Conservation (phyloP, 1,140 invertebrate species). For the Caenorhabditis brenneri region DNA sequence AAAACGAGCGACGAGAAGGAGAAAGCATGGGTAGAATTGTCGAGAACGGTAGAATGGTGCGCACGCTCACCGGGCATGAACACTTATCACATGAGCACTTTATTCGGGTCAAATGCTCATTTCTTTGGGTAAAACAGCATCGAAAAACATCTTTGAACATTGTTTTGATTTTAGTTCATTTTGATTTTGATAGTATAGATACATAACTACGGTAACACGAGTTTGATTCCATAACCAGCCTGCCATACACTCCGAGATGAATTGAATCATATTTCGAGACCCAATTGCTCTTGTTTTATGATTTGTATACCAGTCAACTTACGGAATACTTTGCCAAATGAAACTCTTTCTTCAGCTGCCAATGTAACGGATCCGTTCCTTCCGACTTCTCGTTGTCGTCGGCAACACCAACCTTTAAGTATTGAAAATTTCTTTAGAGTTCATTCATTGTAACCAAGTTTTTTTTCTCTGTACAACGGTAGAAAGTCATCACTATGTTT, state of each 20-base stretch:
- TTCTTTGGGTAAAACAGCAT: neutral
- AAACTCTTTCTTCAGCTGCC: conserved; percentile 54
- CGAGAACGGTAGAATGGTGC: neutral
- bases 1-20: conserved; percentile 3
- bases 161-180: no score
- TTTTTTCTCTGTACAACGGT: neutral
- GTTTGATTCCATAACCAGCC: no score
- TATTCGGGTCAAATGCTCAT: conserved; percentile 32
- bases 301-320: no score
- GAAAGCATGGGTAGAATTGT: neutral
- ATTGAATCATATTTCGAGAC: no score
- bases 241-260: no score
- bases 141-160: no score
- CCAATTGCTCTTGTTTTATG: no score
- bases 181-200: no score
- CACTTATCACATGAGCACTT: conserved; percentile 41
- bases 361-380: conserved; percentile 44
- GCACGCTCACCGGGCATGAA: neutral
- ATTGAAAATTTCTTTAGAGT: neutral
- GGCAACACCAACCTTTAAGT: neutral
- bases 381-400: conserved; percentile 31
- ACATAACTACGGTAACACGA: no score
- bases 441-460: neutral
- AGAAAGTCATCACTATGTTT: neutral
- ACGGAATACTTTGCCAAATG: conserved; percentile 54